Evolutionary conservation across 1,140 invertebrate genomes (phyloP), one percentile per base, ranked within the genome.

Genomic region (Drosophila teissieri): DNA sequence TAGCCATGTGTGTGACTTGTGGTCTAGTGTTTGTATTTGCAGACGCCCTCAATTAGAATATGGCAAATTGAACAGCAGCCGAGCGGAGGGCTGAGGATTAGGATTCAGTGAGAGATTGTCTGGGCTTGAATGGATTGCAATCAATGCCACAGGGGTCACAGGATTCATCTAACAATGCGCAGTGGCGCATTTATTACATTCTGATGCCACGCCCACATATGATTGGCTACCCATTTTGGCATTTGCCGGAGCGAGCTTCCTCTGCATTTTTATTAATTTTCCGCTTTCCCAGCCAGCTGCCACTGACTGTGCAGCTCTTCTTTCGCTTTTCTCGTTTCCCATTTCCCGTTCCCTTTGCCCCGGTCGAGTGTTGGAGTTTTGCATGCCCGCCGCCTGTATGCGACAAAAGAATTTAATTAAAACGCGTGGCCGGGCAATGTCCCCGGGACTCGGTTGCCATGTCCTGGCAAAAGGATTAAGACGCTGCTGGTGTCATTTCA

Each of bases 381-480:
- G 70, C 82, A 82, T 88, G 83, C 72, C 60, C 74, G 51, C 44
- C 42, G 54, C 37, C 44, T 46, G 40, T 49, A 36, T 44, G 82
- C 78, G 78, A 85, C 81, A 83, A 88, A 88, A 83, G 82, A 86
- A 86, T 88, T 86, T 86, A 86, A 86, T 86, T 86, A 86, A 86
- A 86, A 53, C 52, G 65, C 52, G 65, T 40, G 63, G 69, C 61
- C 64, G 40, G 68, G 65, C 78, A 80, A 80, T 88, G 82, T 78
- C 75, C 78, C 63, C 48, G 27, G 22, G 15, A 61, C 49, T 19
- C 10, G n/a, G 40, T 10, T 39, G 34, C 39, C 37, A 63, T 75
- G 34, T 75, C 45, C 53, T 61, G 73, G 54, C 63, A 54, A 65
- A 73, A 61, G 82, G 83, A 82, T 88, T 88, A 86, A 82, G 82